A percentile compares a stretch with the other conserved stretches of the same genome.
phyloP scores from a whole-genome alignment of 2,797 vertebrate genomes.

The Poeciliopsis infans region DNA sequence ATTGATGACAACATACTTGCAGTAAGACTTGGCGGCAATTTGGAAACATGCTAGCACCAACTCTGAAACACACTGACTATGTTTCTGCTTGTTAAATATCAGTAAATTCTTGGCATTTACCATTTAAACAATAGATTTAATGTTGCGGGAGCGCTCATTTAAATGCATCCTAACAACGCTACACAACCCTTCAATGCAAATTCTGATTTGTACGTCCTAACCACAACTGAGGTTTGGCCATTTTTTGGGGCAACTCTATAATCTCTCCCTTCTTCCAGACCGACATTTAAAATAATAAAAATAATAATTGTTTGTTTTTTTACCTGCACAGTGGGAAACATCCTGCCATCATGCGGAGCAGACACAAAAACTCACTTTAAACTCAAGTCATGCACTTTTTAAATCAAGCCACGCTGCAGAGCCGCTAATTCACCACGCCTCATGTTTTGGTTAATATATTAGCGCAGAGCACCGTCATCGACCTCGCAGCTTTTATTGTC shows the following conservation, averaged over 20 bases:
- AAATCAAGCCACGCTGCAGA: slow-evolving; percentile 21
- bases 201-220: background rate
- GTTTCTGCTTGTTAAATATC: background rate
- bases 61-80: background rate
- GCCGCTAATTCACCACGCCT: slow-evolving; percentile 41
- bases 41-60: background rate
- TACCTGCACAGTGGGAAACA: background rate
- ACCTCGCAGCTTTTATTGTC: slow-evolving; percentile 35
- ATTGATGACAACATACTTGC: background rate
- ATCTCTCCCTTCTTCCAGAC: background rate
- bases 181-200: background rate
- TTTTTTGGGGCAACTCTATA: background rate
- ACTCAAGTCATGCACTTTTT: slow-evolving; percentile 4
- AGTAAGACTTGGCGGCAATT: background rate
- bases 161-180: background rate
- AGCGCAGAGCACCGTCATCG: slow-evolving; percentile 44
- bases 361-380: background rate
- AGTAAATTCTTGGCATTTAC: background rate
- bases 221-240: background rate
- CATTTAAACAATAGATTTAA: background rate
- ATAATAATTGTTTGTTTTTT: no score
- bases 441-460: slow-evolving; percentile 43
- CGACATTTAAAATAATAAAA: no score
- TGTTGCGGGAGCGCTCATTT: background rate
- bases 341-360: background rate